These are phyloP conservation scores for Cheilosia pagana DNA, from an alignment of 2,888 invertebrate genomes.

Conservation along the genomic window DNA sequence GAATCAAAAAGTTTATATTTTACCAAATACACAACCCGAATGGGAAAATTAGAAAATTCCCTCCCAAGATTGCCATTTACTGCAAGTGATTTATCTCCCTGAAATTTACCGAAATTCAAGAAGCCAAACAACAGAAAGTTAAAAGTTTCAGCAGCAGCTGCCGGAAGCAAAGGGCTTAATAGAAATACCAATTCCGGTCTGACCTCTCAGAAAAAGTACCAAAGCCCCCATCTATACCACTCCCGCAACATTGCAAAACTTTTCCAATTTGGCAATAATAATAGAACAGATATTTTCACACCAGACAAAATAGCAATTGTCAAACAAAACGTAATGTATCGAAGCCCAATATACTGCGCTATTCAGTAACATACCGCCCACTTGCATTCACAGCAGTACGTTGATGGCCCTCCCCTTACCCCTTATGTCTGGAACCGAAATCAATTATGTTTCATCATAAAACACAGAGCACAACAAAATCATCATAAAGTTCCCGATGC, in stretches of 20 bases:
- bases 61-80: constrained; percentile 66
- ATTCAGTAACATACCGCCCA: constrained; percentile 11
- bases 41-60: constrained; percentile 58
- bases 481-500: constrained; percentile 63
- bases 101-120: constrained; percentile 66
- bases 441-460: constrained; percentile 68
- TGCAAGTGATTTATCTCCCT: constrained; percentile 71
- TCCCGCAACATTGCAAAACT: constrained; percentile 51
- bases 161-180: constrained; percentile 70
- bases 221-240: constrained; percentile 15
- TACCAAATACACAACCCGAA: constrained; percentile 40
- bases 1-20: constrained; percentile 57
- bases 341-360: constrained; percentile 40
- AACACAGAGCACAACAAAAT: constrained; percentile 67
- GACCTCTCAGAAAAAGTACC: constrained; percentile 52
- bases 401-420: constrained; percentile 29
- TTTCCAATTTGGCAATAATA: constrained; percentile 75
- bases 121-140: constrained; percentile 68
- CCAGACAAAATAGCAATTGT: constrained; percentile 69
- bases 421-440: constrained; percentile 53
- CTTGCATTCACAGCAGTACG: constrained; percentile 33
- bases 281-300: constrained; percentile 73
- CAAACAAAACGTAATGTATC: constrained; percentile 68
- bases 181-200: constrained; percentile 65
- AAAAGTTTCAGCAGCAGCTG: constrained; percentile 72